Percentiles rank a stretch among this genome's conserved stretches.
These are phyloP conservation scores for Plemyria rubiginata DNA, from an alignment of 2,888 invertebrate species.

Conservation along the genomic window DNA sequence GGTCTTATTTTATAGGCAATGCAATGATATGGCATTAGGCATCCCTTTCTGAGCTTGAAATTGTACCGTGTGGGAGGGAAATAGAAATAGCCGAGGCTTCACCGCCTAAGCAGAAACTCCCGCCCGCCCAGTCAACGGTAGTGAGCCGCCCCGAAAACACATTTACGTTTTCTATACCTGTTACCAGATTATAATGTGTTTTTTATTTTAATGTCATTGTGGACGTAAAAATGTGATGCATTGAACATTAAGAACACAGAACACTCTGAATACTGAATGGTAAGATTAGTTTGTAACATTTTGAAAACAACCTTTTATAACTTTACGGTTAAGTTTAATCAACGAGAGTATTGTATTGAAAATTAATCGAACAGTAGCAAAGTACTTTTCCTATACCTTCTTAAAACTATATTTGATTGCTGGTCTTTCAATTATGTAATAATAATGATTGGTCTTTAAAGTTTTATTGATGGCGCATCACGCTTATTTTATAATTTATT, in stretches of 20 bases:
- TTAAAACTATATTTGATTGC: not conserved
- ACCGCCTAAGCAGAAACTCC: constrained; percentile 68
- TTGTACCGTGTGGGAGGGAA: constrained; percentile 57
- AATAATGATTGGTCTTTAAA: too few relatives aligned
- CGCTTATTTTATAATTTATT: too few relatives aligned
- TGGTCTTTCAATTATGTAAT: not conserved
- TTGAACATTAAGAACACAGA: not conserved
- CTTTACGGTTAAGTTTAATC: not conserved
- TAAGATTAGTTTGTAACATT: constrained; percentile 22
- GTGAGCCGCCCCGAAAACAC: constrained; percentile 66
- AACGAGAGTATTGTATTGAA: not conserved
- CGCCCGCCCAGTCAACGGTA: constrained; percentile 79
- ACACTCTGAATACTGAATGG: constrained; percentile 9
- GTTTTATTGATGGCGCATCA: too few relatives aligned
- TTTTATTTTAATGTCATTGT: not conserved
- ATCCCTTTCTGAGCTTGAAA: constrained; percentile 54
- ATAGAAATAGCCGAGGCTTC: constrained; percentile 67
- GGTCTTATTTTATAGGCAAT: constrained; percentile 55
- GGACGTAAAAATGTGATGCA: not conserved
- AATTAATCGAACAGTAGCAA: not conserved
- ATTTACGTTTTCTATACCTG: constrained; percentile 33
- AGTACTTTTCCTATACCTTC: not conserved
- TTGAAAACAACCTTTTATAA: not conserved
- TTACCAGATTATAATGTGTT: constrained; percentile 32
- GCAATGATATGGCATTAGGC: constrained; percentile 55